Evolutionary conservation across 2,888 invertebrate genomes (phyloP), one percentile per base, ranked within the genome.

Genomic region (Pilophorus perplexus): DNA sequence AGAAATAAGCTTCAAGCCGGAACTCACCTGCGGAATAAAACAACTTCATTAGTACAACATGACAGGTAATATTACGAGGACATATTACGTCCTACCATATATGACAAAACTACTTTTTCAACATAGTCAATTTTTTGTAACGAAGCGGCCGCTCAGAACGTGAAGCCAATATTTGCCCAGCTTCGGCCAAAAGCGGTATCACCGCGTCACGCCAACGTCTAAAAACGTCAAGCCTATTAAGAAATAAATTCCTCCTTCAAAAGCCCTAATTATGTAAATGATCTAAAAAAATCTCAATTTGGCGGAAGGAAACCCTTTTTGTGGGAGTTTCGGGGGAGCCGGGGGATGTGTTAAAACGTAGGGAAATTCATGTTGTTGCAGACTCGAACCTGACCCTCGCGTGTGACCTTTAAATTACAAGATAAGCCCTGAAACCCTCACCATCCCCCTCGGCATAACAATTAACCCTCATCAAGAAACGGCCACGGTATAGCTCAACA

Each of bases 331-430:
- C n/a, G 33, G 55, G 25, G 23, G 12, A 14, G 27, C 22, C 8
- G 48, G 27, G 28, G 18, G 62, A 62, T 62, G 62, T 62, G 62
- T 62, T 62, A 62, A 62, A 62, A 28, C 28, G 62, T 33, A 44
- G 27, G 62, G 38, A 62, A 62, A 62, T 62, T 62, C 62, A 62
- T 62, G 62, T 62, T 62, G 25, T 48, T 48, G 62, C 48, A 40
- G 48, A 62, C 27, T 60, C 60, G 46, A 46, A 60, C 60, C 60
- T 44, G 60, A 60, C 44, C 60, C 62, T 62, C 37, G 62, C 62
- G 62, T 62, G 62, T 62, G 62, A 48, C 62, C 62, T 46, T 23
- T 28, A 46, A 62, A 62, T 62, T 48, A 62, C 62, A 33, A 62
- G 62, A 62, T 62, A 62, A 62, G 62, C 62, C 28, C 22, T n/a